Evolutionary conservation across 2,113 vertebrate species (phyloP).

Genomic region (Sisor rabdophorus): DNA sequence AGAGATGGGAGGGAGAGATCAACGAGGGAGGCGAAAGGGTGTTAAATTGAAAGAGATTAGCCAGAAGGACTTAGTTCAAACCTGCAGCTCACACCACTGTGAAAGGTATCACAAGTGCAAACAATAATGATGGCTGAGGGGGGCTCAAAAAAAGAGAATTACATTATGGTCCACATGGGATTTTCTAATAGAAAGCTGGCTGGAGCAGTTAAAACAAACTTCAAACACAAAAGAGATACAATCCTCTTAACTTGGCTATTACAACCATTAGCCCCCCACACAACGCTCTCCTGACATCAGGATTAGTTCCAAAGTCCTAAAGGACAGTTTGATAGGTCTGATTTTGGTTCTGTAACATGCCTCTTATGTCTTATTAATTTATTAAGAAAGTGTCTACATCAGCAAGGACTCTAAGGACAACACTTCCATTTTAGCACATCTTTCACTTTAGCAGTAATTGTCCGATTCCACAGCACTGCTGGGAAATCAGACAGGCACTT

Average conservation of each 20-base stretch:
- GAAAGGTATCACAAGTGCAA: constrained; percentile 35
- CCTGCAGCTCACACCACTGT: constrained; percentile 49
- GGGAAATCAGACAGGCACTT: neutral
- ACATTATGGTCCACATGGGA: constrained; percentile 61
- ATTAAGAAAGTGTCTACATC: constrained; percentile 11
- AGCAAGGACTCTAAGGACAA: constrained; percentile 11
- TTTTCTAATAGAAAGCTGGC: constrained; percentile 62
- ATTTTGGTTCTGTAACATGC: neutral
- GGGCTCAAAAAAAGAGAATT: constrained; percentile 57
- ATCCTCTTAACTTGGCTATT: neutral
- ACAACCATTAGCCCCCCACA: constrained; percentile 2
- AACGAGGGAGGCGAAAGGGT: constrained; percentile 35
- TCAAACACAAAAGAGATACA: constrained; percentile 32
- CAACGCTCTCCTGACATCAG: neutral
- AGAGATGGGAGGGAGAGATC: constrained; percentile 31
- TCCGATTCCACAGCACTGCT: neutral
- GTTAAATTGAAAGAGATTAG: constrained; percentile 39
- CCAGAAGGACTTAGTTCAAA: constrained; percentile 38
- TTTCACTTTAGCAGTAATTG: constrained; percentile 1
- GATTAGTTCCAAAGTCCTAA: constrained; percentile 14
- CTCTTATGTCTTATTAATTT: constrained; percentile 9
- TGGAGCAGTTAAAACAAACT: constrained; percentile 46
- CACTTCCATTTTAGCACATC: neutral
- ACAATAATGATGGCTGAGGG: constrained; percentile 45
- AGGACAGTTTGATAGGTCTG: constrained; percentile 4